Evolutionary conservation across 2,113 vertebrate genomes (phyloP), one percentile per base, ranked within the genome.

Genomic region (Misgurnus anguillicaudatus): DNA sequence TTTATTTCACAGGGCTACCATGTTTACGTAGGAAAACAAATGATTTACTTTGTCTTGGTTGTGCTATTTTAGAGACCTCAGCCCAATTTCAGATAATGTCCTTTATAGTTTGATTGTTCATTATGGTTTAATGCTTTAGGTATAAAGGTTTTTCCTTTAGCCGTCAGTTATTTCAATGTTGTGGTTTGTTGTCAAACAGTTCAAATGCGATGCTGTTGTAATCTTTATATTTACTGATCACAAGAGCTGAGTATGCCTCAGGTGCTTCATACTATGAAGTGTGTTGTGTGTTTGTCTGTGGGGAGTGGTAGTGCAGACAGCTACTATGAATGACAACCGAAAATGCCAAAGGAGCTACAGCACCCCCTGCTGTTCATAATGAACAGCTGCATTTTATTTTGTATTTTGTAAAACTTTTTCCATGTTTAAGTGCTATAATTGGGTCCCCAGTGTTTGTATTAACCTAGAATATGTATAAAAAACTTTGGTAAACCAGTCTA

Each of bases 91-190:
- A 31, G 24, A 31, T 31, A 31, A 31, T 31, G 24, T 1, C 2
- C 24, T 31, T 31, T 31, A 31, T 31, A 31, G 24, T 31, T 31
- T 31, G 24, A 1, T 31, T 31, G 24, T 31, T 31, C 57, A 58
- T 72, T 51, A 72, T 62, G 62, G 71, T 47, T 61, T 74, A 11
- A 62, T 47, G 72, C 24, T 31, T 31, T 31, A 31, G 3, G 1
- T 31, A 31, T 3, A 31, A 31, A 31, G 24, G 24, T 31, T 31
- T 24, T 36, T 41, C 57, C 24, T 60, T 61, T 55, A 55, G 16
- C 6, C 14, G 1, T 55, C 51, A 5, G 21, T 70, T 55, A 38
- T 2, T 71, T 19, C 5, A 73, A 9, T 24, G 53, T 21, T 60
- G 70, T 42, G 39, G 55, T 17, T 74, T 60, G 38, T 45, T 74